Evolutionary conservation across 2,888 invertebrate genomes (phyloP).

Genomic region (Gisinianus flammeolus): DNA sequence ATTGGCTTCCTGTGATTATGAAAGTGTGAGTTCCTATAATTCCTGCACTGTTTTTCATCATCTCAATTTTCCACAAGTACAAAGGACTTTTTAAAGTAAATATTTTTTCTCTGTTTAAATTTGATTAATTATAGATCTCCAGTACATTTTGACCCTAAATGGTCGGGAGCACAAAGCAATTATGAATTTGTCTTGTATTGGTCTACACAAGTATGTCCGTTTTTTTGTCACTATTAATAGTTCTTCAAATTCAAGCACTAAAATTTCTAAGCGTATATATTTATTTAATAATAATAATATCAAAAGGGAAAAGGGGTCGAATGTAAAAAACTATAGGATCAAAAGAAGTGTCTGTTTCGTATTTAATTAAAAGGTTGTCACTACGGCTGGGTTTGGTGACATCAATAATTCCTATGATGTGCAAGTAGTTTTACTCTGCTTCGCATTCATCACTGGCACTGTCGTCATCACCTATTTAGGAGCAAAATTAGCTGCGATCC

Average conservation of each 20-base stretch:
- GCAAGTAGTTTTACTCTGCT: slow-evolving; percentile 31
- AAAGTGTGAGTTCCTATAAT: not conserved
- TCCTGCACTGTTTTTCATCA: no score
- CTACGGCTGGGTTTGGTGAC: slow-evolving; percentile 55
- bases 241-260: no score
- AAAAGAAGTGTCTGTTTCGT: no score
- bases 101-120: not conserved
- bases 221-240: no score
- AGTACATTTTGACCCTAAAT: not conserved
- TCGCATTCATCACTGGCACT: slow-evolving; percentile 47
- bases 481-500: slow-evolving; percentile 49
- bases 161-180: not conserved
- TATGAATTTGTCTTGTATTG: slow-evolving; percentile 49
- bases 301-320: no score
- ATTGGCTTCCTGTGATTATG: slow-evolving; percentile 14
- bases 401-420: slow-evolving; percentile 23
- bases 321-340: no score
- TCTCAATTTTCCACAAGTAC: no score
- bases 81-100: not conserved
- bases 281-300: no score
- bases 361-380: no score
- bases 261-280: no score
- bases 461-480: slow-evolving; percentile 42
- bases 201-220: slow-evolving; percentile 48
- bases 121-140: not conserved